Conservation (phyloP, 2,888 invertebrate genomes). For the Priocnemis perturbator region DNA sequence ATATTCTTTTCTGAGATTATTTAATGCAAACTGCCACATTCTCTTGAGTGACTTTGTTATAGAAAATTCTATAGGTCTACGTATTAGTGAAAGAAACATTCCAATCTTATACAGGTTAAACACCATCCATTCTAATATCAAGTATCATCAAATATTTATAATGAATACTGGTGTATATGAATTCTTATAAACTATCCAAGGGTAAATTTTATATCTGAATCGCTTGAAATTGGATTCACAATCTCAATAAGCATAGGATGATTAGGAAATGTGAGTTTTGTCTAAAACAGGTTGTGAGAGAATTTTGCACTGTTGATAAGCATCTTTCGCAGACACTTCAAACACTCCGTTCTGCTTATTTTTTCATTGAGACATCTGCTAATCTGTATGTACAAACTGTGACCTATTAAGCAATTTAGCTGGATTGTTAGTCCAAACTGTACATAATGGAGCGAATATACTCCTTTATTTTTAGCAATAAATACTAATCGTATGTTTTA, state of each 20-base stretch:
- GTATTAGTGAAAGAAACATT: conserved; percentile 47
- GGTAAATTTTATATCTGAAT: too few species aligned
- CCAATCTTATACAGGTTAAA: conserved; percentile 28
- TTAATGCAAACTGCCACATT: conserved; percentile 44
- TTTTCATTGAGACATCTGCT: too few species aligned
- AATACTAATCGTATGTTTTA: conserved; percentile 25
- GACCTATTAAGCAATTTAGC: conserved; percentile 9
- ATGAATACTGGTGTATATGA: too few species aligned
- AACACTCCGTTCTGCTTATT: too few species aligned
- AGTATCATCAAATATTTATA: not conserved
- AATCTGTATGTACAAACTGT: not conserved
- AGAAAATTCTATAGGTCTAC: conserved; percentile 14
- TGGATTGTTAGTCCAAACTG: conserved; percentile 12
- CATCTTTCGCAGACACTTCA: too few species aligned
- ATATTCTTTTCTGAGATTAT: conserved; percentile 26
- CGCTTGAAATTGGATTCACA: too few species aligned
- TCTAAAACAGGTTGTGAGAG: too few species aligned
- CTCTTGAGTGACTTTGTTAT: conserved; percentile 25
- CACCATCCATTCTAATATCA: conserved; percentile 8
- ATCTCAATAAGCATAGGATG: too few species aligned
- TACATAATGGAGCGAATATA: conserved; percentile 17
- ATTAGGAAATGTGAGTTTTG: too few species aligned
- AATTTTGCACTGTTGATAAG: too few species aligned
- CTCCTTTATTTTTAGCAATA: conserved; percentile 1
- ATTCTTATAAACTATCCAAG: too few species aligned